Base-by-base conservation (phyloP, 2,888 invertebrate species). In the Choristoneura rosaceana region DNA sequence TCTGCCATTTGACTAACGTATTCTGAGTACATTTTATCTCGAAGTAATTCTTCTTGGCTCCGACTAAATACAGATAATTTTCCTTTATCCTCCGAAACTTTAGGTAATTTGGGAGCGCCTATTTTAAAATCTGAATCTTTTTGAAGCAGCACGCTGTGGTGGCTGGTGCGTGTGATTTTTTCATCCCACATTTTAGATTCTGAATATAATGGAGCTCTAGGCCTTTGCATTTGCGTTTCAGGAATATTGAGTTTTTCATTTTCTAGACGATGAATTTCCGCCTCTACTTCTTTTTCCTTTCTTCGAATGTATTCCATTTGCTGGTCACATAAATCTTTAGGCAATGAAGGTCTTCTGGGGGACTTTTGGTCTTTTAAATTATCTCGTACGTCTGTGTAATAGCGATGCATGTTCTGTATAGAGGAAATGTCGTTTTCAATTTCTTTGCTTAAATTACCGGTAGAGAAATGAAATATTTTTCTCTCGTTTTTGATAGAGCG, bases 21-120 rank as follows among this genome's bases (percentile, higher is more conserved):
- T 87, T 98, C 98, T 79, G 97, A 95, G 89, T 97, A 98, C 97
- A 98, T 98, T 88, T 96, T 96, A 77, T 96, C 96, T 8, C 97
- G 95, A 79, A 97, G 95, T 58, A 95, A 93, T 86, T 97, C 97
- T 75, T 95, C 95, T 85, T 97, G 96, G 63, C 96, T 96, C 9
- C 96, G 95, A 10, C 94, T 95, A 55, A 96, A 91, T 73, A 87
- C 78, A 59, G 87, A 87, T 33, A 90, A 74, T 78, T 88, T 91
- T 61, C 81, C 80, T 73, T 80, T 81, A 73, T 79, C 64, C 62
- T 81, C 81, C 7, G 78, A 75, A 69, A 70, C 76, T 73, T 80
- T 78, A 58, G 82, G 74, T 75, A 64, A 60, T 50, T 74, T 87
- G 74, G 80, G 34, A 58, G 38, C 41, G n/a, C 67, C 55, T 2